A percentile compares a stretch with the other conserved stretches of the same genome.
Evolutionary conservation across 2,797 vertebrate genomes (phyloP).

Genomic region (Apogon talboti): DNA sequence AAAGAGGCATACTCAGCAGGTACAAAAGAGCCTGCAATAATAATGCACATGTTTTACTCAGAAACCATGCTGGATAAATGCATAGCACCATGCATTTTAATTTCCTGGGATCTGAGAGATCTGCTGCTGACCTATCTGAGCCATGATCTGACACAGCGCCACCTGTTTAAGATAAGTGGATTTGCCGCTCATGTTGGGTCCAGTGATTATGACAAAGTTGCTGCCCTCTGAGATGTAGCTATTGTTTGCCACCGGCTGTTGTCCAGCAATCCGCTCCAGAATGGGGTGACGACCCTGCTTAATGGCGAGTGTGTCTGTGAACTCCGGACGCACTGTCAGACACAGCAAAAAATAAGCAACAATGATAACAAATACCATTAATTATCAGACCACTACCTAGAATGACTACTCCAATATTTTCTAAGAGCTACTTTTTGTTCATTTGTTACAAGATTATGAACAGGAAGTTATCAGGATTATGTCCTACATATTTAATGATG

Average conservation of each 20-base stretch:
- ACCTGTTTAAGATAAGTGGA: conserved; percentile 97
- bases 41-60: conserved; percentile 5
- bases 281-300: conserved; percentile 96
- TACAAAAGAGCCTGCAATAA: conserved; percentile 90
- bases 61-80: not conserved
- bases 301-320: conserved; percentile 96
- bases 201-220: conserved; percentile 95
- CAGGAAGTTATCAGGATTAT: not conserved
- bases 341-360: conserved; percentile 28
- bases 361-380: not conserved
- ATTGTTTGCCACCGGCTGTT: conserved; percentile 93
- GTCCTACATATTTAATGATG: not conserved
- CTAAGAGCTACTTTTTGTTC: not conserved
- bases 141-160: conserved; percentile 97
- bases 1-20: conserved; percentile 95
- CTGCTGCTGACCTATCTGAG: conserved; percentile 91
- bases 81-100: not conserved
- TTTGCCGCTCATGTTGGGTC: conserved; percentile 99
- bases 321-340: conserved; percentile 92
- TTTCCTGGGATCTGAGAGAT: conserved; percentile 4
- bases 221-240: conserved; percentile 92
- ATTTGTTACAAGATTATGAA: conserved; percentile 1
- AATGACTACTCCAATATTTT: no score
- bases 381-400: not conserved
- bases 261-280: conserved; percentile 91